Evolutionary conservation across 2,797 vertebrate species (phyloP).

Genomic region (Darevskia nairensis): DNA sequence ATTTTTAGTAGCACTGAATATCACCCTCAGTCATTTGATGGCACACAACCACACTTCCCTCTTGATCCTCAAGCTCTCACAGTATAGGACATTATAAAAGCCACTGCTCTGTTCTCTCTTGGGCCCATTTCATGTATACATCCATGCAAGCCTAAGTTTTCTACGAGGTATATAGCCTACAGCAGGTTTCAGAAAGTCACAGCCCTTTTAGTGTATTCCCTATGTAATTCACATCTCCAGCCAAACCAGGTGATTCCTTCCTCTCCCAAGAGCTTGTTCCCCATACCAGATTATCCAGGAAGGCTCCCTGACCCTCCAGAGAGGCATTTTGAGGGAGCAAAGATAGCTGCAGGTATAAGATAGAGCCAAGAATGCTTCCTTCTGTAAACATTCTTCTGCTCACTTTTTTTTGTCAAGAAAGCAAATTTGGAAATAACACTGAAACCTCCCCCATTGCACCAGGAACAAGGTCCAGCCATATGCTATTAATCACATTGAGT

Average conservation of each 20-base stretch:
- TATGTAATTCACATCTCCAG: neutral
- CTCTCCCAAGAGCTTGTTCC: neutral
- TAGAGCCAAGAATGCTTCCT: neutral
- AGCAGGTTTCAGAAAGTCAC: neutral
- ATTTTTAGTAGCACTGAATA: no score
- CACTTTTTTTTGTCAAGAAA: constrained; percentile 38
- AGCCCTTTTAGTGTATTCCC: neutral
- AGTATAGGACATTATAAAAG: neutral
- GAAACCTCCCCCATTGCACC: constrained; percentile 50
- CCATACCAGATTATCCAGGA: neutral
- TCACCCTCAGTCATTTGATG: no score
- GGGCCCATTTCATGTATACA: neutral
- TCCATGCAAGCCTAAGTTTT: neutral
- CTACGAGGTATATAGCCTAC: neutral
- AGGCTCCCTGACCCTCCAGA: neutral
- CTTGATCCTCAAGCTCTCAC: no score
- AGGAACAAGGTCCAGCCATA: constrained; percentile 42
- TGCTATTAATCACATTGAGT: constrained; percentile 53
- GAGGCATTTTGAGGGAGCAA: neutral
- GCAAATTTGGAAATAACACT: constrained; percentile 54
- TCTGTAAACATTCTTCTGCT: constrained; percentile 45
- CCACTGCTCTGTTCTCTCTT: neutral
- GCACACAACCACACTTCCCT: no score
- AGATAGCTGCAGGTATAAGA: neutral
- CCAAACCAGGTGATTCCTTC: neutral